These are phyloP conservation scores for Xylocopa sonorina DNA, from an alignment of 1,140 invertebrate genomes.

Conservation along the genomic window DNA sequence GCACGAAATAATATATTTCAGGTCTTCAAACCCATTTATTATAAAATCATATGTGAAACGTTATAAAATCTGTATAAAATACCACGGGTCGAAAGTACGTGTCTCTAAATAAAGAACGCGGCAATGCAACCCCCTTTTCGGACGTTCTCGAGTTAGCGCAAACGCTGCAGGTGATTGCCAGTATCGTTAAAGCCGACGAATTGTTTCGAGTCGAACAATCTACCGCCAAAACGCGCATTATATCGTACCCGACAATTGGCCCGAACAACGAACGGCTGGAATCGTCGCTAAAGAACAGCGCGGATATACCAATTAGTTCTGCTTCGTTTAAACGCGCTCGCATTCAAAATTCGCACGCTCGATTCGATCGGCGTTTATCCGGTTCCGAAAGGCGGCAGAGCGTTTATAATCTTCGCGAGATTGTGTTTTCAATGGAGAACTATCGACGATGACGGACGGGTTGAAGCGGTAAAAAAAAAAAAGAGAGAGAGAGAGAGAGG, in stretches of 20 bases:
- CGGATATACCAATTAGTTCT: constrained; percentile 2
- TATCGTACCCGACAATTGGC: neutral
- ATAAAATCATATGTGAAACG: no score
- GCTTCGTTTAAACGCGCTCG: neutral
- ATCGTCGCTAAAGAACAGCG: neutral
- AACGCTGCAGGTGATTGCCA: neutral
- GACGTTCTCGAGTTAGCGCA: no score
- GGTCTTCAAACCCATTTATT: no score
- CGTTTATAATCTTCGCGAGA: neutral
- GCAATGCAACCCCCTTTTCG: no score
- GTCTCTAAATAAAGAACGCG: no score
- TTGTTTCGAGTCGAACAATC: neutral
- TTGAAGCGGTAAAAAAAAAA: no score
- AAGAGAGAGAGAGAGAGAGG: no score
- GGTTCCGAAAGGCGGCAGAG: neutral
- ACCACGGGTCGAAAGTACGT: no score
- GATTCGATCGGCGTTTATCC: neutral
- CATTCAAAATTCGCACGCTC: neutral
- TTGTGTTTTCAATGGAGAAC: neutral
- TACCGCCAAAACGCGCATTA: neutral
- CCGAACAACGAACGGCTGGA: neutral
- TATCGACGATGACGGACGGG: neutral
- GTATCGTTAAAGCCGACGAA: neutral
- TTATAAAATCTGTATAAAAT: no score
- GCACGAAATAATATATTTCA: no score